Percentiles rank a stretch among this genome's conserved stretches.
Conservation (phyloP, 2,888 invertebrate species). For the Athalia circularis region DNA sequence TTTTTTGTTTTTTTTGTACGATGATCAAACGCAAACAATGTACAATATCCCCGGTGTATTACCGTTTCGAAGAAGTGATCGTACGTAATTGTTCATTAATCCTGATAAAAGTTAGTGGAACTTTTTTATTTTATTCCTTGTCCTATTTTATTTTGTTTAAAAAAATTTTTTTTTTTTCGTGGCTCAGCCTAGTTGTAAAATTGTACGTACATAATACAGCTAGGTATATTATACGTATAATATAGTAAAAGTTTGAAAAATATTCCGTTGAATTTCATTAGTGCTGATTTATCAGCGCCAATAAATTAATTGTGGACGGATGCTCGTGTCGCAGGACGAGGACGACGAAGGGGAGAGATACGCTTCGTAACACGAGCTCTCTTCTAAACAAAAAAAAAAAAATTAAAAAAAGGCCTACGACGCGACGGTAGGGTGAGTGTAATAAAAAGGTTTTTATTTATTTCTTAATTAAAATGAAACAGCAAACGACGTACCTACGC, state of each 20-base stretch:
- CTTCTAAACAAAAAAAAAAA: not conserved
- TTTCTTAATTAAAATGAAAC: constrained; percentile 38
- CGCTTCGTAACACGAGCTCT: constrained; percentile 11
- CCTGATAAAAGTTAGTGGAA: too few relatives aligned
- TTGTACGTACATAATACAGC: not conserved
- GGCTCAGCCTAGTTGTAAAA: not conserved
- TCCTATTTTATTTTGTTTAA: not conserved
- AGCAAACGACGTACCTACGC: constrained; percentile 26
- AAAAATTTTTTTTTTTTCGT: not conserved
- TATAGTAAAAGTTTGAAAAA: not conserved
- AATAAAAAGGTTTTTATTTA: constrained; percentile 30
- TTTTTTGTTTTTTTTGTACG: too few relatives aligned
- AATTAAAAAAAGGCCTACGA: constrained; percentile 3
- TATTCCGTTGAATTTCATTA: constrained; percentile 29
- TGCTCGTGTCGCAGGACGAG: constrained; percentile 8
- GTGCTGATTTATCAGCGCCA: constrained; percentile 34
- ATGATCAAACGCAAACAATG: too few relatives aligned
- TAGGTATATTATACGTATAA: not conserved
- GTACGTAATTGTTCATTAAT: too few relatives aligned
- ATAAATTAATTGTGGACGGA: constrained; percentile 29
- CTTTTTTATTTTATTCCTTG: not conserved
- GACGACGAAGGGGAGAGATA: not conserved
- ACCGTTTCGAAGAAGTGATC: too few relatives aligned
- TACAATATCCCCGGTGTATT: too few relatives aligned
- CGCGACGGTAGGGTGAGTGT: not conserved